Base-by-base conservation (phyloP, 2,888 invertebrate genomes). In the Melitaea athalia region DNA sequence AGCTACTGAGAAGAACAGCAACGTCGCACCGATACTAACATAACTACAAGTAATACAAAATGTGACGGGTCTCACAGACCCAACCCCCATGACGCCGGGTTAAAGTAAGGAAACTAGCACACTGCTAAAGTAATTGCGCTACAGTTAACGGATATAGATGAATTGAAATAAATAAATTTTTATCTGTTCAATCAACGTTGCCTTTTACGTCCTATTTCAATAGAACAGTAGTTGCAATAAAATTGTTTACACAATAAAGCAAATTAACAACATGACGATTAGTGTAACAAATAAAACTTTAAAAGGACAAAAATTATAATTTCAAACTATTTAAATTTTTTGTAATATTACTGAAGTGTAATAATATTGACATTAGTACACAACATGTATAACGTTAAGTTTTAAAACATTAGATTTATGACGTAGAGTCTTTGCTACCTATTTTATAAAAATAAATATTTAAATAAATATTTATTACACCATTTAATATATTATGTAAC, bases 51-150 rank as follows among this genome's bases (percentile, higher is more conserved):
- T n/a, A n/a, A n/a, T n/a, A n/a, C n/a, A n/a, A n/a, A n/a, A n/a
- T n/a, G n/a, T n/a, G n/a, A n/a, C n/a, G n/a, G n/a, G n/a, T n/a
- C n/a, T n/a, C n/a, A n/a, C n/a, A n/a, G n/a, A n/a, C n/a, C n/a
- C n/a, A n/a, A n/a, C n/a, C n/a, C n/a, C n/a, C n/a, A n/a, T n/a
- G n/a, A n/a, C n/a, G n/a, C n/a, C n/a, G n/a, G n/a, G n/a, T n/a
- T 67, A 67, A 59, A 50, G 50, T 53, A 67, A 67, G 63, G 12
- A 67, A 67, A 67, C 63, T 59, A 45, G 52, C 15, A 63, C 57
- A 38, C 59, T 59, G 45, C 38, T 42, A 57, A 57, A 57, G 10
- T 57, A n/a, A 12, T 43, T 66, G 61, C 52, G 38, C 43, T 47
- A 57, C 38, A 15, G 38, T 42, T 57, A 57, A 57, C 42, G 38